Evolutionary conservation across 2,797 vertebrate species (phyloP), one percentile per base, ranked within the genome.

Genomic region (Onychomys torridus): DNA sequence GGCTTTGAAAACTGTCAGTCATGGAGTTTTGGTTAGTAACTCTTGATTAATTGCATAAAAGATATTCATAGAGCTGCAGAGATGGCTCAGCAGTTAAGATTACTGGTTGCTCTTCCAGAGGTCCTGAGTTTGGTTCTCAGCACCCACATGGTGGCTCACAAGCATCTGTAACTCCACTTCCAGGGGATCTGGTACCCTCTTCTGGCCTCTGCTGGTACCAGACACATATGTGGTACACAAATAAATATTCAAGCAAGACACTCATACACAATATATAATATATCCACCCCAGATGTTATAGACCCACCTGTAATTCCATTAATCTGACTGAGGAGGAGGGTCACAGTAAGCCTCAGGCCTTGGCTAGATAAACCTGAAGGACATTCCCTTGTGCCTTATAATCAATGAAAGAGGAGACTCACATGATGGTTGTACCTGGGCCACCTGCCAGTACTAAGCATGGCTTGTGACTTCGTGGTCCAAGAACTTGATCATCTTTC

Each of bases 401-500:
- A 46, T 67, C 61, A 67, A 25, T 86, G 46, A 67, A 49, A 67
- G 29, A 19, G 32, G 77, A 75, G 43, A 46, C 4, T 59, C 52
- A 1, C 14, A 0, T 10, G 25, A 46, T 32, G 29, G 61, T 21
- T 65, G 12, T 2, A 6, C 12, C 67, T 29, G 71, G 46, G 17
- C 0, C 3, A 1, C 55, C 16, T 37, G 69, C 34, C 13, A 23
- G 32, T 4, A 9, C 11, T 8, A 0, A 37, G 82, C 3, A 6
- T 59, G 90, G 69, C 27, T 10, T n/a, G 63, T 21, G 46, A 40
- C 79, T 76, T 85, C 5, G 37, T 14, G 88, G 1, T 9, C 29
- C 78, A 1, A 13, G 77, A 46, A 29, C 32, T 0, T 0, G 7
- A 14, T 12, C 0, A 4, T 32, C 34, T 0, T 6, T 14, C 49